phyloP scores from a whole-genome alignment of 2,888 invertebrate species.

The Leucoptera coffeella region DNA sequence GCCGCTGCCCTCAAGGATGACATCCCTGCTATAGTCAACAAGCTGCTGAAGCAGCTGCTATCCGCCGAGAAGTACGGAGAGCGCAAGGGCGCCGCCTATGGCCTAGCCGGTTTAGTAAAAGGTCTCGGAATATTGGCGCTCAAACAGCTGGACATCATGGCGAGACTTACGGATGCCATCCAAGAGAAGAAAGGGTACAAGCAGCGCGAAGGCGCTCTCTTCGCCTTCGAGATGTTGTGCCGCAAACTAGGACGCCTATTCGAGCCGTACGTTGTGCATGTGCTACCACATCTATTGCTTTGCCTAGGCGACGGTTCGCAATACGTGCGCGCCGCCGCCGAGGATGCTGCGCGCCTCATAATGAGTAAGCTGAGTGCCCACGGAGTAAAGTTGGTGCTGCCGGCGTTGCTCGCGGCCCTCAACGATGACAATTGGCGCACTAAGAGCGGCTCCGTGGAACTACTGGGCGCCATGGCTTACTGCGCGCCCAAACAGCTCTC shows the following conservation, averaged over 20 bases:
- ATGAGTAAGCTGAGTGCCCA: conserved; percentile 93
- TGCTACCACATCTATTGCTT: conserved; percentile 87
- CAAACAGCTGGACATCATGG: conserved; percentile 95
- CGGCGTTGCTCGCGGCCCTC: conserved; percentile 84
- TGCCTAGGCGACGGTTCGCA: conserved; percentile 96
- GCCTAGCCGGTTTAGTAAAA: conserved; percentile 93
- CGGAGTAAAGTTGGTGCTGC: conserved; percentile 95
- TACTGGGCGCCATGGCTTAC: conserved; percentile 96
- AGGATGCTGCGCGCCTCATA: conserved; percentile 93
- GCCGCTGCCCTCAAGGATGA: conserved; percentile 84
- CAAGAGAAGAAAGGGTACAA: conserved; percentile 96
- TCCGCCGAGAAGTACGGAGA: conserved; percentile 92
- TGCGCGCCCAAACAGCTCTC: conserved; percentile 99
- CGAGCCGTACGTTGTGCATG: conserved; percentile 98
- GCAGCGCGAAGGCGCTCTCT: conserved; percentile 88
- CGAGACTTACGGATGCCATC: conserved; percentile 84
- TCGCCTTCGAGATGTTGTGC: conserved; percentile 97
- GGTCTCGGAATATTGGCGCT: conserved; percentile 93
- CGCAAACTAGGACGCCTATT: conserved; percentile 92
- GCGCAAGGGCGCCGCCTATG: conserved; percentile 90
- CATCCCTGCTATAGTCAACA: conserved; percentile 81
- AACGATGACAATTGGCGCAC: conserved; percentile 99
- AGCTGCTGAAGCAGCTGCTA: conserved; percentile 77
- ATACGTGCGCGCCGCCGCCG: conserved; percentile 92
- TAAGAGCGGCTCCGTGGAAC: conserved; percentile 91